phyloP scores from a whole-genome alignment of 2,113 vertebrate genomes.

The Equus quagga region DNA sequence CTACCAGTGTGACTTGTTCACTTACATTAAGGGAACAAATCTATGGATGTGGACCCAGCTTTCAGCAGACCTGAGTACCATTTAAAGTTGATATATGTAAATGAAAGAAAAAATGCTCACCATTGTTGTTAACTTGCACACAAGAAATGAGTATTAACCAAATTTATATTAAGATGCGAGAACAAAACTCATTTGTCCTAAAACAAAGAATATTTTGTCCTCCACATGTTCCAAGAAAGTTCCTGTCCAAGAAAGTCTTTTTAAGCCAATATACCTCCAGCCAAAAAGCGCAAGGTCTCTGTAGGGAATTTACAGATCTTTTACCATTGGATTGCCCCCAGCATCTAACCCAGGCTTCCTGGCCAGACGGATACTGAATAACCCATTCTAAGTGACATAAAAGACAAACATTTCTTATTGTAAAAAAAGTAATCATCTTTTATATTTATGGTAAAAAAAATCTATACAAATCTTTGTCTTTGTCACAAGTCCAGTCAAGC shows the following conservation, averaged over 20 bases:
- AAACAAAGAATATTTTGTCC: conserved; percentile 77
- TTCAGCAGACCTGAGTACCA: background rate
- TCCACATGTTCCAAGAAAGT: conserved; percentile 48
- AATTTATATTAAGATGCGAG: conserved; percentile 61
- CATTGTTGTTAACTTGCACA: conserved; percentile 48
- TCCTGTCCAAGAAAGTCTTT: conserved; percentile 75
- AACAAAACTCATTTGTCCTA: conserved; percentile 74
- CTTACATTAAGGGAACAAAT: background rate
- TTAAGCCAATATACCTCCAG: conserved; percentile 83
- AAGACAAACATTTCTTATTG: conserved; percentile 53
- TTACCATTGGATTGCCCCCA: background rate
- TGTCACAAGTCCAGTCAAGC: conserved; percentile 50
- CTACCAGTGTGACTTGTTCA: fast-evolving
- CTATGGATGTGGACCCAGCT: background rate
- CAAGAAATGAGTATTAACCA: conserved; percentile 55
- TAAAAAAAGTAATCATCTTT: conserved; percentile 58
- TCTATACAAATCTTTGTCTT: conserved; percentile 61
- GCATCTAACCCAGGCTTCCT: conserved; percentile 51
- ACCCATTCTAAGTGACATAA: background rate
- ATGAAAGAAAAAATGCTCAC: conserved; percentile 36
- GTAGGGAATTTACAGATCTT: conserved; percentile 79
- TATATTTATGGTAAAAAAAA: conserved; percentile 59
- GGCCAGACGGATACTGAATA: background rate
- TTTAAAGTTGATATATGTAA: background rate
- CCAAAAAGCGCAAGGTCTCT: conserved; percentile 82